Conservation (phyloP, 2,797 vertebrate species). For the Balearica regulorum region DNA sequence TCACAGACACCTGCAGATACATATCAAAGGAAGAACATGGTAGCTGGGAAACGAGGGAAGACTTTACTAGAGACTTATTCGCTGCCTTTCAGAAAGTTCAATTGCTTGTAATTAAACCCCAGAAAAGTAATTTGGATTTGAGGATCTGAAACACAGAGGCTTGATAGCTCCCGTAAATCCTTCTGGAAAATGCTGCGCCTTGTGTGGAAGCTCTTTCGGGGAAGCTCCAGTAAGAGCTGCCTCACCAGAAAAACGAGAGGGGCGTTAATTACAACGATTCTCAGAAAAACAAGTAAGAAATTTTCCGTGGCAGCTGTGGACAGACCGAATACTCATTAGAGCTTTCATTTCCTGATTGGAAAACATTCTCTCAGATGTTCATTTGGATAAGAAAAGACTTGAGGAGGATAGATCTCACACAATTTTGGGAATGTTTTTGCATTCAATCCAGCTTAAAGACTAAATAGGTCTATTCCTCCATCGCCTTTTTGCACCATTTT, state of each 20-base stretch:
- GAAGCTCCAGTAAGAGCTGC: neutral
- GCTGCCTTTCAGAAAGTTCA: neutral
- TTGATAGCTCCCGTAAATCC: conserved; percentile 27
- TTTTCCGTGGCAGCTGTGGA: neutral
- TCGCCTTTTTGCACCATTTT: neutral
- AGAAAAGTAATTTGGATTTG: conserved; percentile 5
- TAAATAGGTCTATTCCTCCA: neutral
- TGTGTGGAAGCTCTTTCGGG: neutral
- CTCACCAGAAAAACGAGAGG: neutral
- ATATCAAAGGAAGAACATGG: neutral
- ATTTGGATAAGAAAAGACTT: conserved; percentile 10
- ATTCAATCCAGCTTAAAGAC: neutral
- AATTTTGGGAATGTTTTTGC: conserved; percentile 5
- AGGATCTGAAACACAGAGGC: neutral
- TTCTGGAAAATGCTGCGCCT: neutral
- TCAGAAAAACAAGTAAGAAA: conserved; percentile 11
- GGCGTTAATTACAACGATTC: conserved; percentile 1
- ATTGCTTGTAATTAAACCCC: neutral
- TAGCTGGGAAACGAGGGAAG: neutral
- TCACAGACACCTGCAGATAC: conserved; percentile 79
- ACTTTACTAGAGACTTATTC: neutral
- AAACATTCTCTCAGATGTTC: neutral
- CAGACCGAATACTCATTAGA: neutral
- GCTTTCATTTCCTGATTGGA: neutral
- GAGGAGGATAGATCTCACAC: neutral